Evolutionary conservation across 2,113 vertebrate species (phyloP).

Genomic region (Neolamprologus fasciatus): DNA sequence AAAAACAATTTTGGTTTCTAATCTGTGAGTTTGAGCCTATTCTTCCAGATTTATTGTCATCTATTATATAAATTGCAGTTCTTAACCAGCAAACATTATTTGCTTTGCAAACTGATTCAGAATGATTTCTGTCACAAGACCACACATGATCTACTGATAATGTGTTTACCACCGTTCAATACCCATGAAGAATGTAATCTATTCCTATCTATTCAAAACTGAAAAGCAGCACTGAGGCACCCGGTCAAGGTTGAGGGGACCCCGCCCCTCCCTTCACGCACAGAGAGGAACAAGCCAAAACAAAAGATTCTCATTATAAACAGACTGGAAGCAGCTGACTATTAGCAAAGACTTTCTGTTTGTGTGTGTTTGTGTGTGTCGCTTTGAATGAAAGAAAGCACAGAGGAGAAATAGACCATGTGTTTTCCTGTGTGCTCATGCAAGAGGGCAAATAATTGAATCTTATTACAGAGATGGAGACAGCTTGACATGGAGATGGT

Average conservation of each 20-base stretch:
- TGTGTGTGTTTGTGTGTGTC: slow-evolving; percentile 12
- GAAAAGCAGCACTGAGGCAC: slow-evolving; percentile 9
- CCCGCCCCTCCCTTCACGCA: neutral
- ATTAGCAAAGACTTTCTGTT: neutral
- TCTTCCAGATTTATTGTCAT: neutral
- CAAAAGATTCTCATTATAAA: slow-evolving; percentile 45
- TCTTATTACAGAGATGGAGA: neutral
- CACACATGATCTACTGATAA: slow-evolving; percentile 4
- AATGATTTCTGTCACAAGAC: slow-evolving; percentile 3
- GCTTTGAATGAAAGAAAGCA: slow-evolving; percentile 13
- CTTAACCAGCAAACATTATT: neutral
- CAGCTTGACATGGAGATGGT: neutral
- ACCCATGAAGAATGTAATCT: slow-evolving; percentile 41
- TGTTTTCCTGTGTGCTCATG: neutral
- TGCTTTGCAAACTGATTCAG: neutral
- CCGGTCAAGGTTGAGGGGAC: slow-evolving; percentile 52
- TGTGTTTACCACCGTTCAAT: slow-evolving; percentile 5
- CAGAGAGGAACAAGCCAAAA: slow-evolving; percentile 24
- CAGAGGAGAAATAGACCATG: slow-evolving; percentile 12
- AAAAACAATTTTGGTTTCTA: neutral
- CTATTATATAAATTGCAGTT: neutral
- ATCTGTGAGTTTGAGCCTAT: neutral
- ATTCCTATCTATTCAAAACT: slow-evolving; percentile 51
- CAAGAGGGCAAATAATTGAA: slow-evolving; percentile 6
- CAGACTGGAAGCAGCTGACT: slow-evolving; percentile 29